A percentile compares a stretch with the other conserved stretches of the same genome.
phyloP scores from a whole-genome alignment of 2,797 vertebrate genomes.

The Cirrhinus mrigala region DNA sequence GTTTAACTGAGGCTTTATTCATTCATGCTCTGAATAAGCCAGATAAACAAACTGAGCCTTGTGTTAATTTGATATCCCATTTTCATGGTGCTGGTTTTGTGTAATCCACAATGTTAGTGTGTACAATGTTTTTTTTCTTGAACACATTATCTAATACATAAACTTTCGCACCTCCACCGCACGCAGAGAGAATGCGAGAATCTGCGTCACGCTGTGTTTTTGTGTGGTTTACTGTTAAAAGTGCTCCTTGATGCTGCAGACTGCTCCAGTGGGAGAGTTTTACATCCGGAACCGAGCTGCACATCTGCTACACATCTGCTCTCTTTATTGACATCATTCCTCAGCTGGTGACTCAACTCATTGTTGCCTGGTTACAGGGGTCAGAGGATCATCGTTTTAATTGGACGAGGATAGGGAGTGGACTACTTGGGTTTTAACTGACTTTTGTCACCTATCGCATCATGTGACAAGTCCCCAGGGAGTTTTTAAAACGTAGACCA shows the following conservation, averaged over 20 bases:
- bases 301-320: conserved; percentile 69
- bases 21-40: not conserved
- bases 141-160: conserved; percentile 10
- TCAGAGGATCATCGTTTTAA: conserved; percentile 50
- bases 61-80: not conserved
- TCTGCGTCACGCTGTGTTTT: conserved; percentile 32
- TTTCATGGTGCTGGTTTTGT: conserved; percentile 4
- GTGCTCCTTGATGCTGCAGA: conserved; percentile 35
- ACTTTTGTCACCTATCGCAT: conserved; percentile 37
- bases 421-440: conserved; percentile 13
- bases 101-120: conserved; percentile 5
- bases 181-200: conserved; percentile 33
- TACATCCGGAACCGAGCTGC: conserved; percentile 50
- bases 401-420: conserved; percentile 1
- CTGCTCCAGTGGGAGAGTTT: conserved; percentile 40
- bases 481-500: conserved; percentile 11
- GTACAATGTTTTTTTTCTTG: not conserved
- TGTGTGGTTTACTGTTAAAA: conserved; percentile 41
- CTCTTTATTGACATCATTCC: conserved; percentile 61
- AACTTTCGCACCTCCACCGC: conserved; percentile 14
- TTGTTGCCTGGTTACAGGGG: conserved; percentile 59
- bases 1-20: conserved; percentile 9
- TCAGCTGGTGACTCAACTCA: conserved; percentile 58
- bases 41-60: conserved; percentile 32
- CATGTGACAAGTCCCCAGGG: conserved; percentile 14